Evolutionary conservation across 1,140 invertebrate genomes (phyloP).

Genomic region (Chrysoperla carnea): DNA sequence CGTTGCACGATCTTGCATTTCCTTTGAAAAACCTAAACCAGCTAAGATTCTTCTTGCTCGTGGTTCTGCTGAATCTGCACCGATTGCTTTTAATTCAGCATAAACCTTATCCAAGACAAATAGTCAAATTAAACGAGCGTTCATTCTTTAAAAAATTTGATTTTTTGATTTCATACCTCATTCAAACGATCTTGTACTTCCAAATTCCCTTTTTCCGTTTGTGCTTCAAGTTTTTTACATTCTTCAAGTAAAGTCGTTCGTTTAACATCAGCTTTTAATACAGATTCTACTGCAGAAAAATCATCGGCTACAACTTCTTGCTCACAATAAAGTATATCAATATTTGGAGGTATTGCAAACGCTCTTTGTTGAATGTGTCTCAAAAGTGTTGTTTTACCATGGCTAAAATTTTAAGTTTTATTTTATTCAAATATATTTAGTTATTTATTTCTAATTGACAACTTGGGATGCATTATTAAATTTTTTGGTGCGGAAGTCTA

Average conservation of each 20-base stretch:
- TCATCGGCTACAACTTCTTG: conserved; percentile 95
- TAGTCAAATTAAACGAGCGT: background rate
- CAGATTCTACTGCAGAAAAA: conserved; percentile 77
- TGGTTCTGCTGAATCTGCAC: conserved; percentile 92
- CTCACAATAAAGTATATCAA: conserved; percentile 96
- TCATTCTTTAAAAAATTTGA: conserved; percentile 1
- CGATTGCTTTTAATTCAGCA: conserved; percentile 88
- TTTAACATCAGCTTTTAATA: conserved; percentile 84
- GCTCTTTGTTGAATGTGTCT: conserved; percentile 78
- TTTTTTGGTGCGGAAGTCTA: no score
- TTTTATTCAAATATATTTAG: no score
- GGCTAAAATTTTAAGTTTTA: conserved; percentile 28
- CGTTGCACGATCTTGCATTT: conserved; percentile 88
- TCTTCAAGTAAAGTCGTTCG: conserved; percentile 67
- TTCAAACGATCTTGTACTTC: conserved; percentile 62
- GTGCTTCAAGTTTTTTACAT: conserved; percentile 62
- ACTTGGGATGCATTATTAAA: no score
- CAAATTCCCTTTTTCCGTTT: conserved; percentile 45
- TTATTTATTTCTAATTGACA: no score
- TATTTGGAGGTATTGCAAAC: conserved; percentile 87
- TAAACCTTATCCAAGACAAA: conserved; percentile 73
- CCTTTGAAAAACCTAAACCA: conserved; percentile 86
- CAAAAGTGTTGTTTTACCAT: conserved; percentile 97
- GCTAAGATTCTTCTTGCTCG: conserved; percentile 86
- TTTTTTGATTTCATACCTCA: conserved; percentile 31